A percentile compares a stretch with the other conserved stretches of the same genome.
Conservation (phyloP, 2,797 vertebrate genomes). For the Hafferia zeledoni region DNA sequence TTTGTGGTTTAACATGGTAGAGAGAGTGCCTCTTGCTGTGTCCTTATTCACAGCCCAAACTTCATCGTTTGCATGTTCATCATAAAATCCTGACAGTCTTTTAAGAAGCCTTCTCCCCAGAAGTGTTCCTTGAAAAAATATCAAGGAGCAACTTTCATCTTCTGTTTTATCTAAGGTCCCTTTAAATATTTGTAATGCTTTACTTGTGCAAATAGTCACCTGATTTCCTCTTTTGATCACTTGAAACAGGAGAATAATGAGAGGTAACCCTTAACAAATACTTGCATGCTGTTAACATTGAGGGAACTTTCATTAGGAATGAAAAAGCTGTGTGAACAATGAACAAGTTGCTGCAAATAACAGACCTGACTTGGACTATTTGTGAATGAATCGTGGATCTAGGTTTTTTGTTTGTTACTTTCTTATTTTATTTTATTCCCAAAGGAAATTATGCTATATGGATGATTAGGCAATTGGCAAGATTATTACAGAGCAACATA, state of each 20-base stretch:
- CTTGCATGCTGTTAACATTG: background rate
- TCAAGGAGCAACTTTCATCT: background rate
- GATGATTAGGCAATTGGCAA: background rate
- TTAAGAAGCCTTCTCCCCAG: background rate
- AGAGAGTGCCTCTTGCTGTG: background rate
- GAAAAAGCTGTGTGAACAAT: background rate
- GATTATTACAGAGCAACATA: background rate
- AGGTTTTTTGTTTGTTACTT: background rate
- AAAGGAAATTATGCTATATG: background rate
- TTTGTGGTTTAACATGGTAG: background rate
- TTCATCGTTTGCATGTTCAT: background rate
- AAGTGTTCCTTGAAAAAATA: background rate
- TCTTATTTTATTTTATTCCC: background rate
- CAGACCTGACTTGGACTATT: background rate
- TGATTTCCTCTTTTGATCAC: background rate
- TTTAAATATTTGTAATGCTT: background rate
- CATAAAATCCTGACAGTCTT: background rate
- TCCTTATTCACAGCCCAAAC: background rate
- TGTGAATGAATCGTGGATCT: background rate
- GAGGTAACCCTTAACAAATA: background rate
- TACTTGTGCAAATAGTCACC: background rate
- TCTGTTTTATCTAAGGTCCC: background rate
- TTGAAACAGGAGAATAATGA: background rate
- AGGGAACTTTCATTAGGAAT: background rate
- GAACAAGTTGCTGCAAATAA: background rate